These are phyloP conservation scores for Zygaena filipendulae DNA, from an alignment of 2,888 invertebrate species.

Conservation along the genomic window DNA sequence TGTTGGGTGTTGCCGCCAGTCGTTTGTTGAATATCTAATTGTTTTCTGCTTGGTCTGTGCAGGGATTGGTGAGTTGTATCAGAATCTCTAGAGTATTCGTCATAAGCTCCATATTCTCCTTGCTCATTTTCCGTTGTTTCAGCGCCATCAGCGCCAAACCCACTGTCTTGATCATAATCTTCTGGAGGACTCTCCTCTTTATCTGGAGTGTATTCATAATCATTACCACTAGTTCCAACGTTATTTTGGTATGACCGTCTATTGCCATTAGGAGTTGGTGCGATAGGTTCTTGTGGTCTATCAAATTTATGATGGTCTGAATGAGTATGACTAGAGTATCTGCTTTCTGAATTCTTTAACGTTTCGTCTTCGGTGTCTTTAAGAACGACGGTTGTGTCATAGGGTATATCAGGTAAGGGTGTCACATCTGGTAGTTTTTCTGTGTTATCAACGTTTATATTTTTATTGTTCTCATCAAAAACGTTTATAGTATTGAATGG, in stretches of 20 bases:
- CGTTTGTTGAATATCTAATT: slow-evolving; percentile 51
- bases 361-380: slow-evolving; percentile 24
- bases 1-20: slow-evolving; percentile 72
- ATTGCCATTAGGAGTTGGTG: slow-evolving; percentile 30
- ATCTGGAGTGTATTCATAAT: slow-evolving; percentile 45
- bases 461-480: slow-evolving; percentile 47
- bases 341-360: slow-evolving; percentile 27
- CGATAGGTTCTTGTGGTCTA: slow-evolving; percentile 20
- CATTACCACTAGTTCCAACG: slow-evolving; percentile 28
- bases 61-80: slow-evolving; percentile 42
- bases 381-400: slow-evolving; percentile 13
- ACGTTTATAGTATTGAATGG: slow-evolving; percentile 55
- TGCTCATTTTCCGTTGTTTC: slow-evolving; percentile 56
- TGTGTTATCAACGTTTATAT: slow-evolving; percentile 37
- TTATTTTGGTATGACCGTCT: slow-evolving; percentile 42
- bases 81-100: slow-evolving; percentile 55
- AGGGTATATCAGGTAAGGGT: slow-evolving; percentile 8
- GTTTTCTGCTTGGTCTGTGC: slow-evolving; percentile 35
- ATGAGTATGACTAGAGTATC: slow-evolving; percentile 34
- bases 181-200: slow-evolving; percentile 42
- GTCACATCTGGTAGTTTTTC: slow-evolving; percentile 7
- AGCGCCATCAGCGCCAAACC: slow-evolving; percentile 36
- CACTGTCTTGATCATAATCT: slow-evolving; percentile 53
- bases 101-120: slow-evolving; percentile 71
- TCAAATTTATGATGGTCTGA: slow-evolving; percentile 43